phyloP scores from a whole-genome alignment of 2,888 invertebrate species.

The Synergus umbraculus region DNA sequence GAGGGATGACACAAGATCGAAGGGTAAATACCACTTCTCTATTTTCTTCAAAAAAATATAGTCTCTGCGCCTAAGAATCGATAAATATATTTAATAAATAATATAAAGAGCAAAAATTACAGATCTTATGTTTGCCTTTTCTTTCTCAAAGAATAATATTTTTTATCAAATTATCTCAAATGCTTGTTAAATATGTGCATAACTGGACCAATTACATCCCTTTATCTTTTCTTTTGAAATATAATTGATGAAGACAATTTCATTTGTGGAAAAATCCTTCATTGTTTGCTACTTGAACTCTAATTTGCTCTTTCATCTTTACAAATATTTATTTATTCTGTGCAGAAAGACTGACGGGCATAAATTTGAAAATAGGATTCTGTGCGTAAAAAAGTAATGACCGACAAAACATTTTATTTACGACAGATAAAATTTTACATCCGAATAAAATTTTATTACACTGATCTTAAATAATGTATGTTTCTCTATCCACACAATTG shows the following conservation, averaged over 20 bases:
- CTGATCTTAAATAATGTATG: no score
- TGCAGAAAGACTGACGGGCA: background rate
- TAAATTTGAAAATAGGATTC: background rate
- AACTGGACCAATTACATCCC: background rate
- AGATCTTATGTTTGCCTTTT: background rate
- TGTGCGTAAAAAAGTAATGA: background rate
- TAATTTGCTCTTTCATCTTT: background rate
- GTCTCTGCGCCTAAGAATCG: background rate
- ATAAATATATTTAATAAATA: background rate
- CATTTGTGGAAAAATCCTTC: background rate
- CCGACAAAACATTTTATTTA: no score
- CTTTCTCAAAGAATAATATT: background rate
- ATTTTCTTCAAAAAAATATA: slow-evolving; percentile 6
- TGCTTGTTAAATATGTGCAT: background rate
- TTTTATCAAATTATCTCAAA: no score
- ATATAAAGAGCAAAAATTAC: background rate
- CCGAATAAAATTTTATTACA: no score
- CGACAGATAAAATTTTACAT: no score
- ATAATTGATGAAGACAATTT: slow-evolving; percentile 30
- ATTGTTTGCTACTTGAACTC: slow-evolving; percentile 14
- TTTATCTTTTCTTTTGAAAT: slow-evolving; percentile 25
- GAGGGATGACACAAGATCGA: background rate
- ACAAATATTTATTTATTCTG: background rate
- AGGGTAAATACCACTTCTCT: background rate
- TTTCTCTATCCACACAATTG: no score